Conservation (phyloP, 2,888 invertebrate species). For the Eumerus sabulonum region DNA sequence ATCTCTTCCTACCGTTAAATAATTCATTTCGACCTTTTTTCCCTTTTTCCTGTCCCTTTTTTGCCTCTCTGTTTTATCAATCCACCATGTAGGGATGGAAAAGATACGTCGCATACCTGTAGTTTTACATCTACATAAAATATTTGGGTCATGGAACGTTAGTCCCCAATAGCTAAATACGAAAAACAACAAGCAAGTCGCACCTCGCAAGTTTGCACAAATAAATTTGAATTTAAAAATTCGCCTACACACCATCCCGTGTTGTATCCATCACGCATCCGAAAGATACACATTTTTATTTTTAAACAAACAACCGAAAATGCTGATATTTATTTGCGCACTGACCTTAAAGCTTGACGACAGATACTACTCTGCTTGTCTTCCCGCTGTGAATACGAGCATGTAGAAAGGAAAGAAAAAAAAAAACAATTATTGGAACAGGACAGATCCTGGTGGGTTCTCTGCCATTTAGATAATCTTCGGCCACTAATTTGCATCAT, state of each 20-base stretch:
- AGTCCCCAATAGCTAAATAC: too few relatives aligned
- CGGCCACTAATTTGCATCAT: conserved; percentile 50
- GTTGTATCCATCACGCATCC: too few relatives aligned
- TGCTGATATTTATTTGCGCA: background rate
- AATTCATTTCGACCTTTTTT: conserved; percentile 39
- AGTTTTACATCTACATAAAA: too few relatives aligned
- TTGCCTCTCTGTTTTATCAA: background rate
- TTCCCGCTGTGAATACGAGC: background rate
- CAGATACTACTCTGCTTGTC: background rate
- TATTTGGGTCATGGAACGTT: too few relatives aligned
- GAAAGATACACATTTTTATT: too few relatives aligned
- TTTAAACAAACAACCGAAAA: background rate
- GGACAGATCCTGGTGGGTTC: background rate
- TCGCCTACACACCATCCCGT: too few relatives aligned
- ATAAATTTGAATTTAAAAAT: too few relatives aligned
- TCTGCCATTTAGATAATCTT: conserved; percentile 50
- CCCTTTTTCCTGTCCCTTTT: background rate
- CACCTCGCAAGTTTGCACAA: too few relatives aligned
- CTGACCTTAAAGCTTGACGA: background rate
- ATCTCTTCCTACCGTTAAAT: conserved; percentile 15
- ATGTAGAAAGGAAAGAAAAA: background rate
- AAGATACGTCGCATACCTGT: background rate
- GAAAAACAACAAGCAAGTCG: too few relatives aligned
- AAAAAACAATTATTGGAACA: conserved; percentile 1
- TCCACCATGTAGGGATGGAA: background rate